phyloP scores from a whole-genome alignment of 2,113 vertebrate genomes.

The human (Homo sapiens) region GRCh38 chr5:101285001-101285500 shows the following conservation, averaged over 20 bases:
- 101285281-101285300: neutral
- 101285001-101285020: constrained; percentile 18
- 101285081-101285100: neutral
- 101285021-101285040: neutral
- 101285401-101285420: neutral
- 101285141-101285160: neutral
- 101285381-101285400: neutral
- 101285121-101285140: constrained; percentile 33
- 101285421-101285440: neutral
- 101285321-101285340: neutral
- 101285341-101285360: neutral
- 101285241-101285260: neutral
- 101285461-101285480: neutral
- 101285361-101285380: neutral
- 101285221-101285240: neutral
- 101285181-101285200: neutral
- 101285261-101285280: neutral
- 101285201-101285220: neutral
- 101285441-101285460: neutral
- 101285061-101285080: neutral
- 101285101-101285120: neutral
- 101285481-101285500: neutral
- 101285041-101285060: neutral
- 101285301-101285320: neutral
- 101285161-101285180: neutral